phyloP scores from a whole-genome alignment of 2,797 vertebrate species.

The Borostomias antarcticus region DNA sequence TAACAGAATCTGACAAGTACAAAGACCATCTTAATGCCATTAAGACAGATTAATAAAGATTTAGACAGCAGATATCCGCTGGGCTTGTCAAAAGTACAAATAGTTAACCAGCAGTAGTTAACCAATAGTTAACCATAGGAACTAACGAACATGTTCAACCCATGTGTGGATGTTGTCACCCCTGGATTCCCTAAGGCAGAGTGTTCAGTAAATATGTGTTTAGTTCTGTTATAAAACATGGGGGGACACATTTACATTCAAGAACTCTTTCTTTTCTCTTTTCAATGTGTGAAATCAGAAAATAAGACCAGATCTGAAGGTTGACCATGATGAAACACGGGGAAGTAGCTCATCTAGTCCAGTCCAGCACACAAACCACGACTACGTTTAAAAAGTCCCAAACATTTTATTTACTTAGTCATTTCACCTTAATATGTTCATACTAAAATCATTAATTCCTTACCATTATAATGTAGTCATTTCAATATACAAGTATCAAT shows the following conservation, averaged over 20 bases:
- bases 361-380: slow-evolving; percentile 55
- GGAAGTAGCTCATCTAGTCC: not conserved
- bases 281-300: not conserved
- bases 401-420: slow-evolving; percentile 72
- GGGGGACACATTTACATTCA: not conserved
- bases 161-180: not conserved
- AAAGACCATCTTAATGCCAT: slow-evolving; percentile 5
- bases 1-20: slow-evolving; percentile 75
- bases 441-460: slow-evolving; percentile 75
- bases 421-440: slow-evolving; percentile 68
- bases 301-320: not conserved
- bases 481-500: slow-evolving; percentile 79
- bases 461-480: slow-evolving; percentile 70
- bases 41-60: not conserved
- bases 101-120: slow-evolving; percentile 2
- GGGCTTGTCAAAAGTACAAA: slow-evolving; percentile 7
- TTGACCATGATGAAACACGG: not conserved
- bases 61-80: not conserved
- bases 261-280: not conserved
- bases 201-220: not conserved
- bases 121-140: slow-evolving; percentile 11
- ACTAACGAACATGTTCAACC: not conserved
- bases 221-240: not conserved
- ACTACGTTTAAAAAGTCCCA: slow-evolving; percentile 66
- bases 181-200: not conserved